Evolutionary conservation across 2,113 vertebrate genomes (phyloP).

Genomic region (Sander lucioperca): DNA sequence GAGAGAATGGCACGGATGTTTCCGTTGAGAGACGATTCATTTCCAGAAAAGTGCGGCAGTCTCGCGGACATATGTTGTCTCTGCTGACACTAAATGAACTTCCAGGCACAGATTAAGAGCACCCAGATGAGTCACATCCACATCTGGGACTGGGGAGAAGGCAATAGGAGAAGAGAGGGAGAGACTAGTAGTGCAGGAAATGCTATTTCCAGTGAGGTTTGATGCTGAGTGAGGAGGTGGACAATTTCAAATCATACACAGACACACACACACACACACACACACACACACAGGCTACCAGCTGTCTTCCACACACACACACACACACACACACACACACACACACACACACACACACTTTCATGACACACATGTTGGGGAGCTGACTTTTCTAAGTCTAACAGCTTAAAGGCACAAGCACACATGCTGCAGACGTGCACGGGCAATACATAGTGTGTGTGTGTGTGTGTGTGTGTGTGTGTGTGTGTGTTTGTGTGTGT

Average conservation of each 20-base stretch:
- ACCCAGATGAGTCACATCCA: slow-evolving; percentile 45
- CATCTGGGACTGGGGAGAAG: slow-evolving; percentile 43
- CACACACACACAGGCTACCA: slow-evolving; percentile 6
- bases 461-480: too few species aligned
- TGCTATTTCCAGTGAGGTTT: slow-evolving; percentile 39
- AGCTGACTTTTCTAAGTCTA: too few species aligned
- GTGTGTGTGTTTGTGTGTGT: too few species aligned
- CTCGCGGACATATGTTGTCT: slow-evolving; percentile 53
- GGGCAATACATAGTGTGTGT: too few species aligned
- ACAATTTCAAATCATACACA: slow-evolving; percentile 45
- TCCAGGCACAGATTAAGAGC: slow-evolving; percentile 36
- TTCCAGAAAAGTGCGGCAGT: slow-evolving; percentile 32
- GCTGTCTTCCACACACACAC: slow-evolving; percentile 1
- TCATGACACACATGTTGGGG: too few species aligned
- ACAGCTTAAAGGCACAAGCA: too few species aligned
- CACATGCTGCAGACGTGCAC: too few species aligned
- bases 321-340: too few species aligned
- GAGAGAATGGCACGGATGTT: slow-evolving; percentile 65
- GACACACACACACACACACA: slow-evolving; percentile 17
- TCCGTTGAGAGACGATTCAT: slow-evolving; percentile 59
- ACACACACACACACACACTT: too few species aligned
- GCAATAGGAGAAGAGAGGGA: slow-evolving; percentile 3
- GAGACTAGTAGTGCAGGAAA: slow-evolving; percentile 29
- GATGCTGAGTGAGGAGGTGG: slow-evolving; percentile 57
- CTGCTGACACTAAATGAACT: slow-evolving; percentile 69